A percentile compares a stretch with the other conserved stretches of the same genome.
phyloP scores from a whole-genome alignment of 37 sponge, comb jelly and placozoan genomes.

The Diacarnus erythraeanus region DNA sequence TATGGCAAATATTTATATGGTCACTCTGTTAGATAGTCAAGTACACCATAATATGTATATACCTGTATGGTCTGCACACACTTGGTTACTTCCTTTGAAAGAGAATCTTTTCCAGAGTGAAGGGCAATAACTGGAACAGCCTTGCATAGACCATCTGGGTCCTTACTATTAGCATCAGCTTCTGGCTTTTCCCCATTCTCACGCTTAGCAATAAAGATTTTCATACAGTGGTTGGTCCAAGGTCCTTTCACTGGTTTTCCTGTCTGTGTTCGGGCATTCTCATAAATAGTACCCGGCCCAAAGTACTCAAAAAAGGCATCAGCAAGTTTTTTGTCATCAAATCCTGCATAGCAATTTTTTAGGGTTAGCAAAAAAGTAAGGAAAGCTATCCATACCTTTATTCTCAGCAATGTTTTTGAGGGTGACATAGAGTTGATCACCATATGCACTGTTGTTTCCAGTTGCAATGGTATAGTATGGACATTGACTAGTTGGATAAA shows the following conservation, averaged over 20 bases:
- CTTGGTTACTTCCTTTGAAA: slow-evolving; percentile 2
- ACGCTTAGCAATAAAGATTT: slow-evolving; percentile 38
- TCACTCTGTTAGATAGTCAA: too few species aligned
- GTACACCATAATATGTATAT: too few species aligned
- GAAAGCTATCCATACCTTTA: slow-evolving; percentile 57
- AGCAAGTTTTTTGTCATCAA: slow-evolving; percentile 11
- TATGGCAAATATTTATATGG: not conserved
- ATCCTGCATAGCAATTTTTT: slow-evolving; percentile 4
- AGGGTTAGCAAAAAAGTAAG: not conserved
- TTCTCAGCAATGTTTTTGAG: slow-evolving; percentile 31
- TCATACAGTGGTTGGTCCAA: slow-evolving; percentile 45
- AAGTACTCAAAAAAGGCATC: slow-evolving; percentile 27
- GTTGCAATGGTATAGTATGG: slow-evolving; percentile 36
- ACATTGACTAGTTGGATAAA: slow-evolving; percentile 30
- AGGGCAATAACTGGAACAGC: slow-evolving; percentile 21
- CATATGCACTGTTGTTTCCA: slow-evolving; percentile 35
- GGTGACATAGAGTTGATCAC: slow-evolving; percentile 34
- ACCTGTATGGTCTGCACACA: slow-evolving; percentile 43
- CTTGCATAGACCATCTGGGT: slow-evolving; percentile 45
- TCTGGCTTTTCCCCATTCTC: slow-evolving; percentile 21
- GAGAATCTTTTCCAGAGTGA: slow-evolving; percentile 16
- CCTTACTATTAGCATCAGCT: slow-evolving; percentile 15
- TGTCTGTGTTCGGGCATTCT: slow-evolving; percentile 9
- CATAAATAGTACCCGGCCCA: slow-evolving; percentile 53
- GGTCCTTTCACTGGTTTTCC: slow-evolving; percentile 29